phyloP scores from a whole-genome alignment of 2,113 vertebrate genomes.

The Podocnemis expansa region DNA sequence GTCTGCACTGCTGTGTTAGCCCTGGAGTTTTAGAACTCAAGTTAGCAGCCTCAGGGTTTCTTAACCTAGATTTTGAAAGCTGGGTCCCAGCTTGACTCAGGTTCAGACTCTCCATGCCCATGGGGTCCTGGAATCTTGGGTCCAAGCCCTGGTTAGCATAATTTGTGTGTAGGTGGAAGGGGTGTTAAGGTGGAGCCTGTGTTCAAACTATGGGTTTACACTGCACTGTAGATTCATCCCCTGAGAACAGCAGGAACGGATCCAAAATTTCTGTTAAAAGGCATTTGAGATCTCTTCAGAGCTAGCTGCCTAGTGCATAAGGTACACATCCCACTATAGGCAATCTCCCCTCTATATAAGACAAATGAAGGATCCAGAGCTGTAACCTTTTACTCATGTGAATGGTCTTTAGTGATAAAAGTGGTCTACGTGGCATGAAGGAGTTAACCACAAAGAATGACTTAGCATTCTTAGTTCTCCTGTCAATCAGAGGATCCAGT shows the following conservation, averaged over 20 bases:
- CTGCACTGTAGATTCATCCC: neutral
- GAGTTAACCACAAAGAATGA: neutral
- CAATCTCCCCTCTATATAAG: neutral
- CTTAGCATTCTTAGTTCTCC: neutral
- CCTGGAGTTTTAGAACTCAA: neutral
- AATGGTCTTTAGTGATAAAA: neutral
- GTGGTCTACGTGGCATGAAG: neutral
- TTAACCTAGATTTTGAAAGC: neutral
- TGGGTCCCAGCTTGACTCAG: neutral
- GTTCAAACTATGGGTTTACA: neutral
- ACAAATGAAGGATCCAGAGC: neutral
- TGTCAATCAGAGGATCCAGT: neutral
- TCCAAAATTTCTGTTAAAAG: neutral
- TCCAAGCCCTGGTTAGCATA: neutral
- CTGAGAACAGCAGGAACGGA: neutral
- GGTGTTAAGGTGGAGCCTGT: neutral
- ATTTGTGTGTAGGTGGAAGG: too few species aligned
- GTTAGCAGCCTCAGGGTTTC: neutral
- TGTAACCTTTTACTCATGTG: neutral
- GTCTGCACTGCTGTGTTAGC: neutral
- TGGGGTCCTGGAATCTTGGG: neutral
- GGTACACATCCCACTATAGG: neutral
- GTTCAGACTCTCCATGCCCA: neutral
- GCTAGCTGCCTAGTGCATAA: neutral
- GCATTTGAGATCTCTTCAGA: neutral